phyloP scores from a whole-genome alignment of 2,888 invertebrate genomes.

The Lithodes maja region DNA sequence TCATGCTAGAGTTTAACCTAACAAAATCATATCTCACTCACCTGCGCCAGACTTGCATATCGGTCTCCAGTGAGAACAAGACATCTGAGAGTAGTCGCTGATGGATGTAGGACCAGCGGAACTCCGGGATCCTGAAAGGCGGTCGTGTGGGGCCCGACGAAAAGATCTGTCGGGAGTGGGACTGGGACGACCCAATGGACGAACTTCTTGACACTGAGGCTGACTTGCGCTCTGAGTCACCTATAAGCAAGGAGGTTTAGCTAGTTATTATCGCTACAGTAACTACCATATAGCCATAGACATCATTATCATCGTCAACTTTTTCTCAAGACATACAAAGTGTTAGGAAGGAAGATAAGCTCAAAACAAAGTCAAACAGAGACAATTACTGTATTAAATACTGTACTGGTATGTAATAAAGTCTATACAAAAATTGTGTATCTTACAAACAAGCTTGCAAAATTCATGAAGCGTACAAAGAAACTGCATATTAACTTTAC shows the following conservation, averaged over 20 bases:
- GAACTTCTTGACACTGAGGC: conserved; percentile 69
- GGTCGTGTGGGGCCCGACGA: conserved; percentile 94
- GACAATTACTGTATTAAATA: too few relatives aligned
- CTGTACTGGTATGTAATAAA: too few relatives aligned
- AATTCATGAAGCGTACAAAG: too few relatives aligned
- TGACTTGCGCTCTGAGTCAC: conserved; percentile 68
- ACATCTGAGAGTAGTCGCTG: conserved; percentile 96
- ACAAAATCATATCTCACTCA: conserved; percentile 72
- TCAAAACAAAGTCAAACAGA: too few relatives aligned
- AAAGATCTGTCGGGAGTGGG: conserved; percentile 83
- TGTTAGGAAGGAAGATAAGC: too few relatives aligned
- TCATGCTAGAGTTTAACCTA: too few relatives aligned
- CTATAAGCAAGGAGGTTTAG: conserved; percentile 11
- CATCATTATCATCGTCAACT: too few relatives aligned
- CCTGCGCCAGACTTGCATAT: conserved; percentile 92
- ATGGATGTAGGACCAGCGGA: conserved; percentile 99
- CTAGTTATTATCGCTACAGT: background rate
- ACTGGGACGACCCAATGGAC: conserved; percentile 69
- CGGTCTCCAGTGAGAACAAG: conserved; percentile 96
- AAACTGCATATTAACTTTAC: too few relatives aligned
- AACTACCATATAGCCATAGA: background rate
- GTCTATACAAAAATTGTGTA: too few relatives aligned
- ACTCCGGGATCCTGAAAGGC: conserved; percentile 99
- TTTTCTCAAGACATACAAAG: too few relatives aligned
- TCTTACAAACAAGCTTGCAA: too few relatives aligned